Percentiles rank a stretch among this genome's conserved stretches.
Conservation (phyloP, 2,888 invertebrate species). For the Dolichomitus sp. region DNA sequence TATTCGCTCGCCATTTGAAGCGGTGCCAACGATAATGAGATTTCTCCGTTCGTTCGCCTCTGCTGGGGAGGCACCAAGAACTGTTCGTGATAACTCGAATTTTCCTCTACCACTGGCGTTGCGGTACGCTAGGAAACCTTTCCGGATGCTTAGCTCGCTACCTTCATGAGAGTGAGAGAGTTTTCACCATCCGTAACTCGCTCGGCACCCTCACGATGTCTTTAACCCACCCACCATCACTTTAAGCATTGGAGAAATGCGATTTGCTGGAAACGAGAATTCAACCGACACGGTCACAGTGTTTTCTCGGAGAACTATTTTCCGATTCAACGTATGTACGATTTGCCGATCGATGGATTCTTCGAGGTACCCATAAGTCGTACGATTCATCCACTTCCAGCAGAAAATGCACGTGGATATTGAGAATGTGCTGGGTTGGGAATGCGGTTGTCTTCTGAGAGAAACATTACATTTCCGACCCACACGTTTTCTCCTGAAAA, state of each 20-base stretch:
- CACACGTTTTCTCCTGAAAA: not conserved
- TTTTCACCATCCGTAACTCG: conserved; percentile 36
- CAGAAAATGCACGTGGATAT: not conserved
- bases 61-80: not conserved
- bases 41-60: conserved; percentile 46
- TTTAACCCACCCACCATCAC: conserved; percentile 10
- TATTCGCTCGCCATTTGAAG: conserved; percentile 29
- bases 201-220: conserved; percentile 15
- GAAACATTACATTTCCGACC: not conserved
- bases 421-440: too few species aligned
- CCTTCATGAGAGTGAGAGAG: not conserved
- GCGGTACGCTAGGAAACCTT: not conserved
- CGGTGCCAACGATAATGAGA: conserved; percentile 56
- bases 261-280: conserved; percentile 40
- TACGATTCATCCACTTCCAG: not conserved
- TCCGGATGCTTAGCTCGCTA: not conserved
- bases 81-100: conserved; percentile 50
- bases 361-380: not conserved
- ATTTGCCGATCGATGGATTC: conserved; percentile 13
- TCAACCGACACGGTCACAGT: conserved; percentile 28
- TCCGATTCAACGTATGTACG: not conserved
- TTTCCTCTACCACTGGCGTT: conserved; percentile 32
- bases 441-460: not conserved
- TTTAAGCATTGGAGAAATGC: not conserved
- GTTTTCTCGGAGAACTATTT: conserved; percentile 9